phyloP scores from a whole-genome alignment of 2,797 vertebrate genomes.

The Vespertilio murinus region DNA sequence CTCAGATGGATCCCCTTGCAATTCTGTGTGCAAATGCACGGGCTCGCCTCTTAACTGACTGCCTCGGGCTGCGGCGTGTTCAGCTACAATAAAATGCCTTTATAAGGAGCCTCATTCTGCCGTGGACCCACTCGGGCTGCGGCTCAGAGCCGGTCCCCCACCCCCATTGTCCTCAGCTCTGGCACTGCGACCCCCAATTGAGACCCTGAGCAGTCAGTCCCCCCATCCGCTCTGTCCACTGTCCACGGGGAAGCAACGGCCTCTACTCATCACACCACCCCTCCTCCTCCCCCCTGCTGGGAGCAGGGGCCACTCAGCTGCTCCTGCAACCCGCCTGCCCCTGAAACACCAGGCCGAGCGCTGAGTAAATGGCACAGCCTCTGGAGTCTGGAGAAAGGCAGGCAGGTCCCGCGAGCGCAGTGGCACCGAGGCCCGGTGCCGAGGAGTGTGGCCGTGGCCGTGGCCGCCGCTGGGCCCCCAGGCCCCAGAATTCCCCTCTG shows the following conservation, averaged over 20 bases:
- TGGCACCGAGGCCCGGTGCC: rapidly evolving
- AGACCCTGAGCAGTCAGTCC: neutral
- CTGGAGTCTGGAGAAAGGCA: neutral
- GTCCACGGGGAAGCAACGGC: neutral
- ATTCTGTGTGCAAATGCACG: neutral
- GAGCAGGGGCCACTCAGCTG: neutral
- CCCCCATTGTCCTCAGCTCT: rapidly evolving
- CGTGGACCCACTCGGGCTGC: neutral
- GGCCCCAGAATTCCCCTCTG: neutral
- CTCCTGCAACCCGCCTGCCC: too few relatives aligned
- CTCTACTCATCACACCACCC: too few relatives aligned
- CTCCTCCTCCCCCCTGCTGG: rapidly evolving
- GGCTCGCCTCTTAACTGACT: neutral
- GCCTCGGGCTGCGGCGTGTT: neutral
- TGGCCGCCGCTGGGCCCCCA: rapidly evolving
- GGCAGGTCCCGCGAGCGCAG: neutral
- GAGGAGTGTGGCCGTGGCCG: rapidly evolving
- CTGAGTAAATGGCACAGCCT: neutral
- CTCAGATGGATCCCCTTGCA: neutral
- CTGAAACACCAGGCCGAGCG: rapidly evolving
- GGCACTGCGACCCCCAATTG: neutral
- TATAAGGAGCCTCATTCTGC: neutral
- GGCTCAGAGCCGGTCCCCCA: neutral
- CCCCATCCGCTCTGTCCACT: rapidly evolving
- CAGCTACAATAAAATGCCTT: neutral